Conservation (phyloP, 2,888 invertebrate genomes). For the Phorcus lineatus region DNA sequence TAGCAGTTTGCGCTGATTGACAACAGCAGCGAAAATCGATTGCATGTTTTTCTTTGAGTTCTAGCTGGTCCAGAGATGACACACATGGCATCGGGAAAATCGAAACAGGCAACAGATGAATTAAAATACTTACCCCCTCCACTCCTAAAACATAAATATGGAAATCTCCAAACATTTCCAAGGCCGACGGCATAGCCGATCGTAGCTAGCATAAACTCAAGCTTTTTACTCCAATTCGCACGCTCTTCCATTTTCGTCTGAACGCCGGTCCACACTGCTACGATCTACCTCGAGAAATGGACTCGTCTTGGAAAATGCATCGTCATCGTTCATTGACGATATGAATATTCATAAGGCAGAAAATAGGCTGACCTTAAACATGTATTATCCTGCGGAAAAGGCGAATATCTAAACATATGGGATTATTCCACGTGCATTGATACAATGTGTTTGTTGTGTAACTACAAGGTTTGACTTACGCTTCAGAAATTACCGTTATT, state of each 20-base stretch:
- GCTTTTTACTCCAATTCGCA: constrained; percentile 59
- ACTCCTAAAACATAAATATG: constrained; percentile 60
- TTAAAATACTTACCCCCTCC: constrained; percentile 55
- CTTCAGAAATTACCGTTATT: no score
- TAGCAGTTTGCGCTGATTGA: no score
- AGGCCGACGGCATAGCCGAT: constrained; percentile 63
- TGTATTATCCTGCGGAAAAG: no score
- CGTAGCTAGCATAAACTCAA: constrained; percentile 61
- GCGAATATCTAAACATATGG: no score
- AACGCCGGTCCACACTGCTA: neutral
- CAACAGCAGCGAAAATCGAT: no score
- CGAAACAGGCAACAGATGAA: neutral
- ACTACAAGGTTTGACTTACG: no score
- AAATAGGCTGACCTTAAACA: neutral
- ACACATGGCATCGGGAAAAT: neutral
- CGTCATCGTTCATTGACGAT: neutral
- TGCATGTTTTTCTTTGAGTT: no score
- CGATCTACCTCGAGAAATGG: neutral
- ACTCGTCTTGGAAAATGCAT: no score
- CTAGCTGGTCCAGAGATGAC: neutral
- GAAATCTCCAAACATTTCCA: constrained; percentile 66
- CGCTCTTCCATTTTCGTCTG: constrained; percentile 40
- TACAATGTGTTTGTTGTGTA: no score
- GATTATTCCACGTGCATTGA: no score
- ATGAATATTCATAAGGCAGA: neutral